A percentile compares a stretch with the other conserved stretches of the same genome.
These are phyloP conservation scores for Gadopsis bispinosus DNA, from an alignment of 2,797 vertebrate species.

Conservation along the genomic window DNA sequence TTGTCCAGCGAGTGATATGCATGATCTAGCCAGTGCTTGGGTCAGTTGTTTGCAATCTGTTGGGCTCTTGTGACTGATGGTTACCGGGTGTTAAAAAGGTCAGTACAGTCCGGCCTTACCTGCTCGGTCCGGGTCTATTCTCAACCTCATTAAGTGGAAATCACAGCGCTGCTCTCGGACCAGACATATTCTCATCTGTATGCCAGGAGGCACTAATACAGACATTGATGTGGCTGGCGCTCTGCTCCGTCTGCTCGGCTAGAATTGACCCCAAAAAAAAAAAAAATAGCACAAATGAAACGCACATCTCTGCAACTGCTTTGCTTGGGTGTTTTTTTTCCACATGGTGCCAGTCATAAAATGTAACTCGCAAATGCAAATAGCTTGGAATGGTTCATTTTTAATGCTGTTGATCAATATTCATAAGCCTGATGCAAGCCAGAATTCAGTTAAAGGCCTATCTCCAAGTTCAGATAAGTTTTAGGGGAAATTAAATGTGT, in stretches of 20 bases:
- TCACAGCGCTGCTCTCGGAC: slow-evolving; percentile 48
- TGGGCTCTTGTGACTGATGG: slow-evolving; percentile 58
- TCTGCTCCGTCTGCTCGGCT: slow-evolving; percentile 54
- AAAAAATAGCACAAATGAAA: slow-evolving; percentile 55
- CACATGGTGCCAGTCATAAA: slow-evolving; percentile 22
- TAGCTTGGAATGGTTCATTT: slow-evolving; percentile 6
- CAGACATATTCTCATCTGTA: slow-evolving; percentile 68
- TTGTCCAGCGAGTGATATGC: slow-evolving; percentile 24
- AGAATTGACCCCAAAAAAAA: slow-evolving; percentile 54
- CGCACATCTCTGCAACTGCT: slow-evolving; percentile 25
- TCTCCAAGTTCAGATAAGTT: slow-evolving; percentile 15
- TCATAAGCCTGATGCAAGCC: slow-evolving; percentile 16
- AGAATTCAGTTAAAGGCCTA: slow-evolving; percentile 13
- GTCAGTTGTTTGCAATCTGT: slow-evolving; percentile 55
- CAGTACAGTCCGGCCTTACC: slow-evolving; percentile 52
- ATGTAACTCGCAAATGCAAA: slow-evolving; percentile 30
- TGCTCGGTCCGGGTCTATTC: slow-evolving; percentile 48
- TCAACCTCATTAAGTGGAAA: slow-evolving; percentile 75
- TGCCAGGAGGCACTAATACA: slow-evolving; percentile 62
- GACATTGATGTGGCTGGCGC: slow-evolving; percentile 55
- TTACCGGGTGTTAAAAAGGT: slow-evolving; percentile 67
- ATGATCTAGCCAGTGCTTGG: background rate
- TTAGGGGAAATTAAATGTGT: slow-evolving; percentile 21
- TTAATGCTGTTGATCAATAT: slow-evolving; percentile 48
- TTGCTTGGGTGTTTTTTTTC: slow-evolving; percentile 25